Base-by-base conservation (phyloP, 2,888 invertebrate genomes). In the Xestia sexstrigata region DNA sequence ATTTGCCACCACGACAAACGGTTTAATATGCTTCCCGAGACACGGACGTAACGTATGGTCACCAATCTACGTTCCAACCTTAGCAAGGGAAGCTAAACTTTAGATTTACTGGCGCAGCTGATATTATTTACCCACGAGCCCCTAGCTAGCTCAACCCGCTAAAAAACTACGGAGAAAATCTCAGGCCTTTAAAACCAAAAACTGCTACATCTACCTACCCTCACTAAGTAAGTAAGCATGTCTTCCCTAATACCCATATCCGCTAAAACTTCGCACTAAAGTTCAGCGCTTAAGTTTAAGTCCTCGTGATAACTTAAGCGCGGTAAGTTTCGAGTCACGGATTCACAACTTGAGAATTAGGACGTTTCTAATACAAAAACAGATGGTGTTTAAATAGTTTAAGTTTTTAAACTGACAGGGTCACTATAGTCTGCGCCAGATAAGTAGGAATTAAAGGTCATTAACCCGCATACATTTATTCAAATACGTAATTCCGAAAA, bases 191-290 rank as follows among this genome's bases (percentile, higher is more conserved):
- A 26, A 39, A 55, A 13, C 23, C 58, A 26, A 47, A 60, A 39
- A 78, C 9, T 39, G 15, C n/a, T 7, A 39, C 17, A 9, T 26
- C 60, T 60, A 17, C 26, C 17, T n/a, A 47, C 26, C 17, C 20
- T 4, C 26, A 13, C 45, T 66, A 66, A 55, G 70, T 70, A 47
- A 30, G 73, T 45, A 72, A 72, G 39, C 30, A 49, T 65, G 63
- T 73, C 78, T 63, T n/a, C 55, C 15, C 42, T 73, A 66, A 74
- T 66, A 78, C 78, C 78, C 30, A 80, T 58, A 78, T 74, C 65
- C 65, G n/a, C 55, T 58, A 26, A 58, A 78, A 78, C 74, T 78
- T 74, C 11, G n/a, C 49, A n/a, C 74, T 42, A 35, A 80, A 78
- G 74, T 78, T 74, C 74, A 81, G 2, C 30, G 23, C 74, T 42